Evolutionary conservation across 2,113 vertebrate genomes (phyloP), one percentile per base, ranked within the genome.

Genomic region (Cephalopholis sonnerati): DNA sequence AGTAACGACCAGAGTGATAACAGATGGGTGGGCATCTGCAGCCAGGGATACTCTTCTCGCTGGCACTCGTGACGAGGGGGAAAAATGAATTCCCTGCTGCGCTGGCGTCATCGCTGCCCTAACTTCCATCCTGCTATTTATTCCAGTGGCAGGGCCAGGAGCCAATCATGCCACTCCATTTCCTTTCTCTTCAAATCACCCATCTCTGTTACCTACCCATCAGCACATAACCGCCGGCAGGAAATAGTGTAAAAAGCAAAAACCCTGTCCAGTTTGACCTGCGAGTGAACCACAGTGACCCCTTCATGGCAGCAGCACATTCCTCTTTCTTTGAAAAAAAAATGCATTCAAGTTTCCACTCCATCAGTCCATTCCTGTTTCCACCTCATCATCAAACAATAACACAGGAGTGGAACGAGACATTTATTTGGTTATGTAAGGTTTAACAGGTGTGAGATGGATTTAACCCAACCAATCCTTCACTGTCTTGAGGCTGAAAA

Each of bases 21-120:
- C 90, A 91, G 92, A 92, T 90, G 90, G 92, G 71, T n/a, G 82
- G 83, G 66, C 82, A 90, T 91, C 90, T 86, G 82, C 68, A 85
- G 85, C 55, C 79, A 27, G 81, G 83, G 87, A 87, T 53, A 73
- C 46, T 90, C 82, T 55, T 62, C 58, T 85, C 25, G 2, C 46
- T 71, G 79, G 63, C 67, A 71, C 61, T 51, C 9, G 29, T 65
- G 58, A 69, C 27, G n/a, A 53, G 67, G 25, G 55, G 72, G 57
- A 54, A 54, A 71, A 71, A 83, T 66, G 54, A 88, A 85, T 74
- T 81, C 85, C 82, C 84, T 29, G 67, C 72, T 73, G 80, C 1
- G 67, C 50, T 81, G 77, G 39, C 59, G 55, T 87, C 85, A 73
- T 83, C 65, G 3, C 68, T 48, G 79, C 65, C 68, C 59, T 8